Evolutionary conservation across 2,797 vertebrate species (phyloP).

Genomic region (Parauchenoglanis ngamensis): DNA sequence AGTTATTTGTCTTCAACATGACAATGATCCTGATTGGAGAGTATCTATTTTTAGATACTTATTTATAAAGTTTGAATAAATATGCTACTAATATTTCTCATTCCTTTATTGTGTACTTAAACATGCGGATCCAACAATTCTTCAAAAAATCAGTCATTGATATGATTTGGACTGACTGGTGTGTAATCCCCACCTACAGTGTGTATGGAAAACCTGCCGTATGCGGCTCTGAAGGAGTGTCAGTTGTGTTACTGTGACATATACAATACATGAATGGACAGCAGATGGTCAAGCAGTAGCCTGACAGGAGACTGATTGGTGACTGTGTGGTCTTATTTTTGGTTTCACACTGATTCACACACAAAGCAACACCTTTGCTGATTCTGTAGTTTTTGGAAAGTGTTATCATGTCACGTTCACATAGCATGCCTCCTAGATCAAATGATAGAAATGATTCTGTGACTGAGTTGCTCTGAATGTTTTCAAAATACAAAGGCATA

Average conservation of each 20-base stretch:
- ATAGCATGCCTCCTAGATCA: neutral
- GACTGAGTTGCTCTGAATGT: neutral
- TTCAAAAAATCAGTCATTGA: neutral
- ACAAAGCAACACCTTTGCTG: constrained; percentile 33
- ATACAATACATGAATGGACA: neutral
- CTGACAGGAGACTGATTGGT: constrained; percentile 19
- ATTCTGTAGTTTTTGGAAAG: neutral
- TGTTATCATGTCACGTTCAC: neutral
- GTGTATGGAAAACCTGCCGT: neutral
- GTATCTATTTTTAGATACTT: constrained; percentile 20
- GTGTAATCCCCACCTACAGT: neutral
- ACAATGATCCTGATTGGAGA: constrained; percentile 54
- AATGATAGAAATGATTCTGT: neutral
- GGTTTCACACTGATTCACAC: constrained; percentile 54
- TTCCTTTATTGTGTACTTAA: neutral
- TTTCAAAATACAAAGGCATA: neutral
- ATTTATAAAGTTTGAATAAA: neutral
- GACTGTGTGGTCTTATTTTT: constrained; percentile 35
- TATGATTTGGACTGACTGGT: neutral
- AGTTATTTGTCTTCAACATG: neutral
- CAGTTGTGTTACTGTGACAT: neutral
- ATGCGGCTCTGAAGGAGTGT: neutral
- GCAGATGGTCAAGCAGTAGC: neutral
- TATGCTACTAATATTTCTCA: neutral
- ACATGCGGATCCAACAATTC: neutral